phyloP scores from a whole-genome alignment of 2,113 vertebrate genomes.

The Ctenodactylus gundi region DNA sequence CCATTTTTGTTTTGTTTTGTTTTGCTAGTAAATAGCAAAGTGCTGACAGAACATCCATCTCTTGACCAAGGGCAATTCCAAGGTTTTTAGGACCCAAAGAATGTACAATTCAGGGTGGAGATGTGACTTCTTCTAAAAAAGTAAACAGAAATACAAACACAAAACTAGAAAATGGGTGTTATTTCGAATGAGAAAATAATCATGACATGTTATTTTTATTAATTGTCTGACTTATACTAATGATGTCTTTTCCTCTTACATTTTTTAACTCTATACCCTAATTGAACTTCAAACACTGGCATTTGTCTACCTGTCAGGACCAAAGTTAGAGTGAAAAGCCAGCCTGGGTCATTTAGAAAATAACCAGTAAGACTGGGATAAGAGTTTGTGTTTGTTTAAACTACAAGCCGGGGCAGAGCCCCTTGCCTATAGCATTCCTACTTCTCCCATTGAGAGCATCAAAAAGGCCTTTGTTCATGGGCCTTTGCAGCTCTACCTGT shows the following conservation, averaged over 20 bases:
- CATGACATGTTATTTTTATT: neutral
- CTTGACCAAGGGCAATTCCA: neutral
- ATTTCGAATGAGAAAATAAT: slow-evolving; percentile 3
- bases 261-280: neutral
- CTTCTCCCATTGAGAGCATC: neutral
- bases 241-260: neutral
- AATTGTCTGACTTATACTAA: neutral
- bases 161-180: neutral
- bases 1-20: neutral
- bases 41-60: neutral
- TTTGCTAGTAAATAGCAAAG: neutral
- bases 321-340: neutral
- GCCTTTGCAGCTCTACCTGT: neutral
- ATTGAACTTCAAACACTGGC: neutral
- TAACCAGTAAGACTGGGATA: neutral
- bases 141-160: neutral
- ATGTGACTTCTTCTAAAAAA: neutral
- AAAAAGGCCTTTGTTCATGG: neutral
- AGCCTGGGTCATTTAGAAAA: neutral
- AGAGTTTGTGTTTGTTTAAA: neutral
- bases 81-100: neutral
- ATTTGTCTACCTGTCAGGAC: neutral
- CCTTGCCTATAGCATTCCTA: neutral
- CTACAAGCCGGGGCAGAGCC: neutral
- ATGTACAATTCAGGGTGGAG: neutral